Evolutionary conservation across 2,888 invertebrate species (phyloP), one percentile per base, ranked within the genome.

Genomic region (Plusia festucae): DNA sequence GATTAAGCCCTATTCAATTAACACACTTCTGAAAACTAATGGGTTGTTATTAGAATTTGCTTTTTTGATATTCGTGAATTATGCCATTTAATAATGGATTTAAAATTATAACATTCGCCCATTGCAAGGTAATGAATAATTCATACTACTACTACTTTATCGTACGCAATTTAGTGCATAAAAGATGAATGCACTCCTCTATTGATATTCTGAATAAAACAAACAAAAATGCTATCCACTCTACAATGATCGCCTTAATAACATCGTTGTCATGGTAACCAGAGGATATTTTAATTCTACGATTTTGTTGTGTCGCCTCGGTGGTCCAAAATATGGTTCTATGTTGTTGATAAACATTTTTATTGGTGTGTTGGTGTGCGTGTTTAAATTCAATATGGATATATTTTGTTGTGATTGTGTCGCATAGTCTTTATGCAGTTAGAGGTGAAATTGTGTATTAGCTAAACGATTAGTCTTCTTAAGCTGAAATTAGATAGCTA

Each of bases 311-410:
- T 70, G 32, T 56, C 68, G 51, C 68, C 79, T 78, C 79, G 91
- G 91, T 91, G 93, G 92, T 91, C 92, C 77, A 13, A 13, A 2
- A 34, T n/a, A n/a, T n/a, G 9, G 34, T 0, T 34, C 8, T 53
- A 34, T 86, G 83, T 87, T 88, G 83, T 87, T 78, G 78, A 76
- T 87, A 89, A 91, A 90, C 88, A 91, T 85, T 86, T 30, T 30
- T 7, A 9, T 34, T 72, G 64, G 63, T 55, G 51, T 22, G 62
- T 11, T 51, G n/a, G 15, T n/a, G 40, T 54, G 58, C n/a, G 56
- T 70, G 27, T 11, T 58, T 74, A 6, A 54, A 59, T 62, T 24
- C 53, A 9, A 20, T 46, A 40, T 56, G 32, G 13, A 16, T 13
- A 20, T 27, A 16, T n/a, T 61, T 56, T n/a, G 24, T 49, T 49